phyloP scores from a whole-genome alignment of 2,888 invertebrate species.

The Lobophora halterata region DNA sequence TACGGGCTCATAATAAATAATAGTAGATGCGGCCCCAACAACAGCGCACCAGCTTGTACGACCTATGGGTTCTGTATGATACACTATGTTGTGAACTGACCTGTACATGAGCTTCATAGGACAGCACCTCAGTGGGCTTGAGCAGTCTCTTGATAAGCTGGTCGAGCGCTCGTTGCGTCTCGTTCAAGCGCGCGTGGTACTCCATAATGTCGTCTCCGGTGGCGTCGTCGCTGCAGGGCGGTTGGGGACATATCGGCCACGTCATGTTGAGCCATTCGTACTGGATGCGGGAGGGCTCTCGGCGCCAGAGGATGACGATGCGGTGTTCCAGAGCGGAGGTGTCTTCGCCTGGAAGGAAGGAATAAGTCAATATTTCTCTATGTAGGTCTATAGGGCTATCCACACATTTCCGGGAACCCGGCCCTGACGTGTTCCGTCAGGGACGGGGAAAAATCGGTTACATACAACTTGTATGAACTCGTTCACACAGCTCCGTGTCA shows the following conservation, averaged over 20 bases:
- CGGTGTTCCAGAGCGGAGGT: slow-evolving; percentile 82
- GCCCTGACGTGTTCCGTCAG: too few species aligned
- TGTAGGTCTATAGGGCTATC: too few species aligned
- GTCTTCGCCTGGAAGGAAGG: slow-evolving; percentile 53
- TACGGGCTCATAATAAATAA: too few species aligned
- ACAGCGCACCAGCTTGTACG: too few species aligned
- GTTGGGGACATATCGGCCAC: slow-evolving; percentile 82
- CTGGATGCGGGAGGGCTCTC: slow-evolving; percentile 91
- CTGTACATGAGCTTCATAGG: slow-evolving; percentile 89
- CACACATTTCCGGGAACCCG: too few species aligned
- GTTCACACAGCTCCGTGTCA: too few species aligned
- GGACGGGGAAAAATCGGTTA: too few species aligned
- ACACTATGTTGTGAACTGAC: slow-evolving; percentile 52
- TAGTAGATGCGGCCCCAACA: too few species aligned
- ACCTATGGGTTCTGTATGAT: too few species aligned
- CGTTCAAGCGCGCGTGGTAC: slow-evolving; percentile 79
- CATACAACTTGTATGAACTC: too few species aligned
- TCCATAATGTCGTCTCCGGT: slow-evolving; percentile 58
- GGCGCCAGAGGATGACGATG: slow-evolving; percentile 94
- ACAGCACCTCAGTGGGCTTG: slow-evolving; percentile 86
- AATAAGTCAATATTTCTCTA: neutral
- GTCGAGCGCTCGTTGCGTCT: slow-evolving; percentile 87
- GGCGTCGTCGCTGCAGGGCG: slow-evolving; percentile 44
- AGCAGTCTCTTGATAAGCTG: slow-evolving; percentile 86
- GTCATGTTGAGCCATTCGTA: slow-evolving; percentile 93